Base-by-base conservation (phyloP, 2,797 vertebrate species). In the Galago senegalensis region DNA sequence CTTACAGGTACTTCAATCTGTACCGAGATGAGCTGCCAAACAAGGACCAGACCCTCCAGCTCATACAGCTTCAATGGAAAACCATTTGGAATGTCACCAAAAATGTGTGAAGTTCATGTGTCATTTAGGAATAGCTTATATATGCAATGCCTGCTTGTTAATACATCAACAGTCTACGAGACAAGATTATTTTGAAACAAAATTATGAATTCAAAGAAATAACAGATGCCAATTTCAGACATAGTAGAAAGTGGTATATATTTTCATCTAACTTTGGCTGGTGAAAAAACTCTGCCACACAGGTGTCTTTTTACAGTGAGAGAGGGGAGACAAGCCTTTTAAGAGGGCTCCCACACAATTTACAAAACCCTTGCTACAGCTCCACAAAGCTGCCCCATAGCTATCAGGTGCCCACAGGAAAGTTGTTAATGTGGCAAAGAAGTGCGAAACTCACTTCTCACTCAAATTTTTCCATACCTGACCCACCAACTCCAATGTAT, bases 181-280 rank as follows among this genome's bases (percentile, higher is more conserved):
- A 63, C 46, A 70, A 90, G 53, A 77, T 56, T 0, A 75, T 82
- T 93, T 86, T 5, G 16, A 40, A 92, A 92, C 20, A 77, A 82
- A 6, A 91, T 72, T 31, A 84, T 63, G 40, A 72, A 46, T 65
- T 93, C 58, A 93, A 77, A 92, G n/a, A 73, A 82, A 80, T 65
- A 92, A 17, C 65, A 75, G 86, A 70, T 82, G 76, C 14, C 75
- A 84, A 8, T 31, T 63, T 86, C 43, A 37, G 18, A 12, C 21
- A 21, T 5, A 76, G 61, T 87, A 92, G 16, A 87, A 89, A 87
- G 37, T 40, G 37, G 37, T 40, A 77, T 75, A 91, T 76, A 58
- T 87, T 67, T 94, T 89, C 61, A 60, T 63, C 43, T 43, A 25
- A 46, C 76, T 87, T 89, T 46, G 69, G 34, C 85, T 49, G 67